Percentiles rank a stretch among this genome's conserved stretches.
Evolutionary conservation across 2,888 invertebrate species (phyloP).

Genomic region (Netelia inedita): DNA sequence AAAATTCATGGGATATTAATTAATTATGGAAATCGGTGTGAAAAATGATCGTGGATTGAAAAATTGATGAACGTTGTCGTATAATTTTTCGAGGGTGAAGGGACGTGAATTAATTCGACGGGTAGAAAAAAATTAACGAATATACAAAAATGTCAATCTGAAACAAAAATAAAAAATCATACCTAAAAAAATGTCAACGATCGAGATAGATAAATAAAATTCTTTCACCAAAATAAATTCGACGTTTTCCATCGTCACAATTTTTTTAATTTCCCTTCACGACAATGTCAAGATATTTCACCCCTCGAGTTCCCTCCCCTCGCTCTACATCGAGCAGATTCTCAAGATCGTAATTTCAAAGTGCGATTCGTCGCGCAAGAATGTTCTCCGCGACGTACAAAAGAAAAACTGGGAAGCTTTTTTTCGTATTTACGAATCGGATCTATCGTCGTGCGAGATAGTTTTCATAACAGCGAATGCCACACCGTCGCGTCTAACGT

Average conservation of each 20-base stretch:
- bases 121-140: not conserved
- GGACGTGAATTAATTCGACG: not conserved
- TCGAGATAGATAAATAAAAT: not conserved
- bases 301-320: not conserved
- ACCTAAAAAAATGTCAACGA: too few relatives aligned
- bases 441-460: conserved; percentile 43
- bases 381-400: not conserved
- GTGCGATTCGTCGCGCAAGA: conserved; percentile 15
- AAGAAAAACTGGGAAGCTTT: conserved; percentile 35
- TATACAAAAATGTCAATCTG: not conserved
- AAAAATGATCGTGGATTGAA: conserved; percentile 1
- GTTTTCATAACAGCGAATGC: conserved; percentile 45
- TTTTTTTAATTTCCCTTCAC: not conserved
- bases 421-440: conserved; percentile 52
- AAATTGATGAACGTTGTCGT: not conserved
- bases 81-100: not conserved
- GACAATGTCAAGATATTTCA: not conserved
- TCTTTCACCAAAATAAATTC: not conserved
- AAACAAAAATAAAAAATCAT: not conserved
- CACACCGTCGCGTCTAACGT: conserved; percentile 47
- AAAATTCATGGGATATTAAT: not conserved
- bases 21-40: conserved; percentile 20
- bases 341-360: conserved; percentile 33
- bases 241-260: not conserved
- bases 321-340: conserved; percentile 2